These are phyloP conservation scores for Macrostomum lignano DNA, from an alignment of 1,140 invertebrate genomes.

Conservation along the genomic window DNA sequence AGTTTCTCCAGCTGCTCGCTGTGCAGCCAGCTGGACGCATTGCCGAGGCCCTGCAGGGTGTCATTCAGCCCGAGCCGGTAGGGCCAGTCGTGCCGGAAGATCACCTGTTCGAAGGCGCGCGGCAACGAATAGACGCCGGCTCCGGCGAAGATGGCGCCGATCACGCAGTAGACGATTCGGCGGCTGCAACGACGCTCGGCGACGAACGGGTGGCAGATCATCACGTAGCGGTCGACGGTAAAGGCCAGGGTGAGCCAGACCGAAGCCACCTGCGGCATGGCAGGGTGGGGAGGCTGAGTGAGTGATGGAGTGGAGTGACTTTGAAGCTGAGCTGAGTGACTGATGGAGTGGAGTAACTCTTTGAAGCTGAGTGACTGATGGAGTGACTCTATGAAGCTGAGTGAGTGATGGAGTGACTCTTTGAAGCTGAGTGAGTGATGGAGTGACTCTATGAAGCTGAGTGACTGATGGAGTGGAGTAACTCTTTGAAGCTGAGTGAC, in stretches of 20 bases:
- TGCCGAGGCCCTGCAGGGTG: not conserved
- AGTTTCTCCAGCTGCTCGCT: not conserved
- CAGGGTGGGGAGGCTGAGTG: too few species aligned
- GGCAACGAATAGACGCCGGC: slow-evolving; percentile 19
- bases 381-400: too few species aligned
- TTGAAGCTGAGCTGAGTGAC: too few species aligned
- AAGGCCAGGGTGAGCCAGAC: slow-evolving; percentile 26
- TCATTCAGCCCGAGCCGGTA: too few species aligned
- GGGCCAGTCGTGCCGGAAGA: slow-evolving; percentile 11
- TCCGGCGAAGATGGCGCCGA: slow-evolving; percentile 12
- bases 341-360: too few species aligned
- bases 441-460: too few species aligned
- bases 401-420: too few species aligned
- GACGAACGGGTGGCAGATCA: slow-evolving; percentile 27
- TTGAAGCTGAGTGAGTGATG: too few species aligned
- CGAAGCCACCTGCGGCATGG: slow-evolving; percentile 15
- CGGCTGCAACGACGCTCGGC: slow-evolving; percentile 19
- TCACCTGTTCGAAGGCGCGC: slow-evolving; percentile 22
- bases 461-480: too few species aligned
- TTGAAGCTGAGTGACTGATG: too few species aligned
- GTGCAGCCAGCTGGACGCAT: not conserved
- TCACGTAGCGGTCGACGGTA: slow-evolving; percentile 25
- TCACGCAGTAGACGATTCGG: slow-evolving; percentile 14
- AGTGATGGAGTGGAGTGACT: too few species aligned
- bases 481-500: too few species aligned